Conservation (phyloP, 2,113 vertebrate species). For the Laticauda colubrina region DNA sequence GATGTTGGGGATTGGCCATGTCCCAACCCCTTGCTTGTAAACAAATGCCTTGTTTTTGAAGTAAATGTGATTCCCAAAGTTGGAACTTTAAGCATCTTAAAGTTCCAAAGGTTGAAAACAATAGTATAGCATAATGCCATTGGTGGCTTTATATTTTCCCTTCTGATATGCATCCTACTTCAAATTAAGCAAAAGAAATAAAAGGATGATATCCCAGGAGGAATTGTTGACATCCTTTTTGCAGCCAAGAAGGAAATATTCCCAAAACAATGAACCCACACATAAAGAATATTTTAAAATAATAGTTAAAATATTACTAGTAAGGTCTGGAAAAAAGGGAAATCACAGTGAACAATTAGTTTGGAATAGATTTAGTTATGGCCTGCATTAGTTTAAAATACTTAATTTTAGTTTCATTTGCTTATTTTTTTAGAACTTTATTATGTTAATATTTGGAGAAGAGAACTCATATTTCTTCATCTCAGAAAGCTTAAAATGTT, state of each 20-base stretch:
- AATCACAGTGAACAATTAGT: too few relatives aligned
- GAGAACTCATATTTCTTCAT: slow-evolving; percentile 36
- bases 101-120: not conserved
- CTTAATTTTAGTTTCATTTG: not conserved
- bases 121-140: not conserved
- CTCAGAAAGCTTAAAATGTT: slow-evolving; percentile 53
- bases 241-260: not conserved
- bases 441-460: not conserved
- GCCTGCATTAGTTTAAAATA: not conserved
- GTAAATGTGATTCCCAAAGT: not conserved
- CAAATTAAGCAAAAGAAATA: not conserved
- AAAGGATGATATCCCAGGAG: not conserved
- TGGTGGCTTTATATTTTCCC: not conserved
- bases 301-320: not conserved
- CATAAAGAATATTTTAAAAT: not conserved
- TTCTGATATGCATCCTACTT: not conserved
- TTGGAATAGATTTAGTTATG: not conserved
- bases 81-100: not conserved
- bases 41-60: not conserved
- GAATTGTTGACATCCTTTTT: not conserved
- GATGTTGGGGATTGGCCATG: not conserved
- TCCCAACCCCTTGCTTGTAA: not conserved
- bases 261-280: too few relatives aligned
- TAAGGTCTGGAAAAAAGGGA: not conserved
- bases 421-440: not conserved